phyloP scores from a whole-genome alignment of 2,113 vertebrate genomes.

The Mohoua ochrocephala region DNA sequence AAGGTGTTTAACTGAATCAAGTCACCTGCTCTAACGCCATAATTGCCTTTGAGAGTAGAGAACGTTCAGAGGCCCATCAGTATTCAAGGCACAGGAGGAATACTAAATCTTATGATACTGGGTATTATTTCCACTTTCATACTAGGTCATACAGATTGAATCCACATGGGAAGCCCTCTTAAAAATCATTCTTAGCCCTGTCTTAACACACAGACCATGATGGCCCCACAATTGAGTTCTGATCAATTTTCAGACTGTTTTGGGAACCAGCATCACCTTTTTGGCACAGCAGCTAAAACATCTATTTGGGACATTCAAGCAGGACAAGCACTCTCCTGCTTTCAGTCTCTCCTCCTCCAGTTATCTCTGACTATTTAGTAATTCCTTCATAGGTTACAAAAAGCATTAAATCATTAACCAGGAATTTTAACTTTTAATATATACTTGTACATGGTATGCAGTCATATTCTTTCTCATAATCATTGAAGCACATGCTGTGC shows the following conservation, averaged over 20 bases:
- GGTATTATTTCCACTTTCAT: not conserved
- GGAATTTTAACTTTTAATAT: not conserved
- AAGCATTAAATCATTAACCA: not conserved
- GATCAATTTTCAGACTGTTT: not conserved
- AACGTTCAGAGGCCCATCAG: not conserved
- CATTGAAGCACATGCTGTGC: not conserved
- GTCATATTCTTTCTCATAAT: not conserved
- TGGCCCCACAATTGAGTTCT: not conserved
- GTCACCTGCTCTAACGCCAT: not conserved
- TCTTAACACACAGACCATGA: not conserved
- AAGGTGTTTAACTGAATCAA: not conserved
- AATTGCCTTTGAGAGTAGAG: not conserved
- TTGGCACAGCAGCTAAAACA: not conserved
- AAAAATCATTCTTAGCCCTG: not conserved
- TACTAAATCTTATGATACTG: not conserved
- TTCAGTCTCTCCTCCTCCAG: not conserved
- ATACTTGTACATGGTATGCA: not conserved
- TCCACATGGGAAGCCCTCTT: not conserved
- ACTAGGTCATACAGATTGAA: not conserved
- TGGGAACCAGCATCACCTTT: not conserved
- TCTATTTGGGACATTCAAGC: not conserved
- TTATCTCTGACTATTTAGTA: not conserved
- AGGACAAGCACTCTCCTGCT: not conserved
- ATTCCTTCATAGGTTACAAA: not conserved
- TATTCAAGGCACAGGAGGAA: not conserved